Evolutionary conservation across 2,113 vertebrate genomes (phyloP).

Genomic region (Phrynocephalus versicolor): DNA sequence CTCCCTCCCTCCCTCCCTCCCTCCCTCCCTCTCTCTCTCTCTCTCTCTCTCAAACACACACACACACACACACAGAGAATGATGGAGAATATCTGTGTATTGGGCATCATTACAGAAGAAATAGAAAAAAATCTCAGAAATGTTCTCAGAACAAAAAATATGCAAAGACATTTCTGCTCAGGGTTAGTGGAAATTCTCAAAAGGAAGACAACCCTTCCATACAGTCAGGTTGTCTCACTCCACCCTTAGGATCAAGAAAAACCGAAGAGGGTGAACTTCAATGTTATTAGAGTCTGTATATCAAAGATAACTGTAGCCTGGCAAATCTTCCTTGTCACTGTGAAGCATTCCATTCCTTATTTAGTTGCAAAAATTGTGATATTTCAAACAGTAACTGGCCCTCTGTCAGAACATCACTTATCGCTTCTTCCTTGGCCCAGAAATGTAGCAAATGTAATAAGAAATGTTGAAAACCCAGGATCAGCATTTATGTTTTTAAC

Average conservation of each 20-base stretch:
- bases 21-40: too few species aligned
- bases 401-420: neutral
- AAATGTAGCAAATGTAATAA: constrained; percentile 52
- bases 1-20: too few species aligned
- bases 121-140: neutral
- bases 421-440: constrained; percentile 33
- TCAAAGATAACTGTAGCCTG: neutral
- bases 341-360: neutral
- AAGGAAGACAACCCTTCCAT: neutral
- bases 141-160: neutral
- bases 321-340: neutral
- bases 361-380: neutral
- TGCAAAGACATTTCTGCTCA: neutral
- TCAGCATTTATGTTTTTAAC: constrained; percentile 54
- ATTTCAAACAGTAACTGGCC: neutral
- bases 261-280: neutral
- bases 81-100: neutral
- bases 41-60: too few species aligned
- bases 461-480: constrained; percentile 28
- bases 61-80: too few species aligned
- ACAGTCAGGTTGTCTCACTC: neutral
- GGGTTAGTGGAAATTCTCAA: neutral
- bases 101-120: neutral
- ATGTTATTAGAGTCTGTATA: neutral
- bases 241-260: neutral